These are phyloP conservation scores for Charaxes varanes DNA, from an alignment of 1,140 invertebrate species.

Conservation along the genomic window DNA sequence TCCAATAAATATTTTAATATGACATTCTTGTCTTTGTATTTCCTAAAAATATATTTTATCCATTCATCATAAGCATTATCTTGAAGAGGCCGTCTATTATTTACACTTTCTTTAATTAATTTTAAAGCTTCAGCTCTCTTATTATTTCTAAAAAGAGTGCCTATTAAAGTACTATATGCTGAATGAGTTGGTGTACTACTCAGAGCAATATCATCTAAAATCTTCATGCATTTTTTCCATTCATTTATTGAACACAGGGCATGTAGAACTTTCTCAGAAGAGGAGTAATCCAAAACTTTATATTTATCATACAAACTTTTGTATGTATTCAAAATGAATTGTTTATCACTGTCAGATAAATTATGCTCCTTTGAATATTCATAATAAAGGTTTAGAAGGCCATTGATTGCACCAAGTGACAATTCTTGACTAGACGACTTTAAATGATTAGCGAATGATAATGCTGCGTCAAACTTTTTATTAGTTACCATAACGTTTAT, in stretches of 20 bases:
- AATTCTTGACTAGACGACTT: conserved; percentile 57
- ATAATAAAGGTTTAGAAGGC: conserved; percentile 74
- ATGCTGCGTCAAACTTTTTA: conserved; percentile 66
- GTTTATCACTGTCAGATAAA: conserved; percentile 66
- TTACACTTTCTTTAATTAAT: conserved; percentile 66
- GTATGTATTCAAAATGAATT: conserved; percentile 75
- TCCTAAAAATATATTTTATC: conserved; percentile 63
- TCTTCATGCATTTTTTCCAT: conserved; percentile 76
- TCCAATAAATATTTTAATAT: conserved; percentile 62
- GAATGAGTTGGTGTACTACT: conserved; percentile 37
- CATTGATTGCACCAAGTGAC: conserved; percentile 73
- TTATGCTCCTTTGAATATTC: conserved; percentile 37
- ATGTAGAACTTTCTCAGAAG: conserved; percentile 75
- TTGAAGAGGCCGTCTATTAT: conserved; percentile 26
- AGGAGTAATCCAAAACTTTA: conserved; percentile 74
- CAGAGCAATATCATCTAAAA: conserved; percentile 76
- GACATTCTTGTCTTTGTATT: conserved; percentile 55
- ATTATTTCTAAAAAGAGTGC: conserved; percentile 74
- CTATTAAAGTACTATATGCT: conserved; percentile 67
- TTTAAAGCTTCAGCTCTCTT: conserved; percentile 73
- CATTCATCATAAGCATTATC: conserved; percentile 53
- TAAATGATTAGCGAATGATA: conserved; percentile 76
- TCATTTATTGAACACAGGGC: conserved; percentile 77
- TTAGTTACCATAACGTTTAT: conserved; percentile 64
- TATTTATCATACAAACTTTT: conserved; percentile 73